Conservation (phyloP, 1,140 invertebrate species). For the Drosophila kepulauana region DNA sequence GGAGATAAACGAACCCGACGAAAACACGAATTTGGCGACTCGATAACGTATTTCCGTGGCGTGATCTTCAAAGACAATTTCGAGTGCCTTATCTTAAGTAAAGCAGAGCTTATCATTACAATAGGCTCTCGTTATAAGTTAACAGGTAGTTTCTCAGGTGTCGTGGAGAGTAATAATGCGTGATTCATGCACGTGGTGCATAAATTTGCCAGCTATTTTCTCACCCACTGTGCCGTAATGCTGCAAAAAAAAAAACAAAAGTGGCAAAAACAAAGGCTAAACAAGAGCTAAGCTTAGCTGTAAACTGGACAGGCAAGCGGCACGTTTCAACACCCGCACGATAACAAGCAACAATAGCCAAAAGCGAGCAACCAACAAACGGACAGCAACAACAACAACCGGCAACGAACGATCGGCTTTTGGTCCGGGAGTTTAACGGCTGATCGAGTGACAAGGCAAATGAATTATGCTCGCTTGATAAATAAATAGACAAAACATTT, state of each 20-base stretch:
- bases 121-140: background rate
- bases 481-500: slow-evolving; percentile 50
- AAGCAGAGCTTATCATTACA: slow-evolving; percentile 13
- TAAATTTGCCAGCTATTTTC: slow-evolving; percentile 10
- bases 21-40: background rate
- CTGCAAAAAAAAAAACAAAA: background rate
- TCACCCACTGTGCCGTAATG: slow-evolving; percentile 23
- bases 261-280: background rate
- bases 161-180: background rate
- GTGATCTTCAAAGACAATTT: background rate
- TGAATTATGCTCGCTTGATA: slow-evolving; percentile 41
- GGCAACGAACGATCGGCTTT: slow-evolving; percentile 18
- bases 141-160: slow-evolving; percentile 6
- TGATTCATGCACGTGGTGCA: slow-evolving; percentile 16
- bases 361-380: slow-evolving; percentile 19
- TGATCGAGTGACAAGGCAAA: slow-evolving; percentile 48
- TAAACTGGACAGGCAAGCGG: slow-evolving; percentile 50
- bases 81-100: background rate
- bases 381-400: slow-evolving; percentile 48
- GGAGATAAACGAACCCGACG: no score
- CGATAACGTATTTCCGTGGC: background rate
- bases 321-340: slow-evolving; percentile 71
- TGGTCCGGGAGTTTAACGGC: slow-evolving; percentile 31
- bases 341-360: slow-evolving; percentile 41
- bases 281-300: slow-evolving; percentile 20